Conservation (phyloP, 2,888 invertebrate species). For the Drosophila subsilvestris region DNA sequence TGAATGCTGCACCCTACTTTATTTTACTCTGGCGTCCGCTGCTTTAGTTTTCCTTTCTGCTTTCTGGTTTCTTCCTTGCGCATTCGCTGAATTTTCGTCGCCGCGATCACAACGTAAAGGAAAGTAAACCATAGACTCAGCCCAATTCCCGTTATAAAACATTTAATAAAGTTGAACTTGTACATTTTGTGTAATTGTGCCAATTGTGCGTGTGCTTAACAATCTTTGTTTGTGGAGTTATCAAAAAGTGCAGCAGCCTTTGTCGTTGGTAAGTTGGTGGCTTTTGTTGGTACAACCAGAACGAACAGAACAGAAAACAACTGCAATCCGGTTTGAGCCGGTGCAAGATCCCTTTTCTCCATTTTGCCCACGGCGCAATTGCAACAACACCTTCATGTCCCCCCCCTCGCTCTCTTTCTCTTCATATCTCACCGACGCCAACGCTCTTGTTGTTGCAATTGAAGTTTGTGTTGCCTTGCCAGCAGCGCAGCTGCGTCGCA, state of each 20-base stretch:
- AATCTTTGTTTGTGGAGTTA: slow-evolving; percentile 8
- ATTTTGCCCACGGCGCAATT: slow-evolving; percentile 48
- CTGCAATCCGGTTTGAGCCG: slow-evolving; percentile 46
- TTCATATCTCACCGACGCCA: not conserved
- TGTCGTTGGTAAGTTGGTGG: slow-evolving; percentile 50
- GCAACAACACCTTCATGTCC: slow-evolving; percentile 47
- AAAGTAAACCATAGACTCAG: slow-evolving; percentile 2
- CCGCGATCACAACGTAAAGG: slow-evolving; percentile 50
- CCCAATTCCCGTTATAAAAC: not conserved
- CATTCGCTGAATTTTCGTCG: slow-evolving; percentile 55
- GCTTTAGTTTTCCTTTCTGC: slow-evolving; percentile 36
- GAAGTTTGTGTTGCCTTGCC: slow-evolving; percentile 27
- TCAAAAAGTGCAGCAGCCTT: not conserved
- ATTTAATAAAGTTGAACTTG: not conserved
- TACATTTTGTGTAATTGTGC: slow-evolving; percentile 16
- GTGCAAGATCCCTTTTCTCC: slow-evolving; percentile 50
- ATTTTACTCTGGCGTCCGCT: slow-evolving; percentile 1
- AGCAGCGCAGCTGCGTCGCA: slow-evolving; percentile 37
- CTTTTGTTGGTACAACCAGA: not conserved
- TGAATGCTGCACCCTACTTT: not conserved
- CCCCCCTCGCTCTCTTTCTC: slow-evolving; percentile 33
- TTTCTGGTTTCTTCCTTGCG: slow-evolving; percentile 36
- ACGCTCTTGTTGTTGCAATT: slow-evolving; percentile 17
- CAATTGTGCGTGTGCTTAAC: slow-evolving; percentile 1
- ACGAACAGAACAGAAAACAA: not conserved